Evolutionary conservation across 2,888 invertebrate species (phyloP), one percentile per base, ranked within the genome.

Genomic region (Heteromurus nitidus): DNA sequence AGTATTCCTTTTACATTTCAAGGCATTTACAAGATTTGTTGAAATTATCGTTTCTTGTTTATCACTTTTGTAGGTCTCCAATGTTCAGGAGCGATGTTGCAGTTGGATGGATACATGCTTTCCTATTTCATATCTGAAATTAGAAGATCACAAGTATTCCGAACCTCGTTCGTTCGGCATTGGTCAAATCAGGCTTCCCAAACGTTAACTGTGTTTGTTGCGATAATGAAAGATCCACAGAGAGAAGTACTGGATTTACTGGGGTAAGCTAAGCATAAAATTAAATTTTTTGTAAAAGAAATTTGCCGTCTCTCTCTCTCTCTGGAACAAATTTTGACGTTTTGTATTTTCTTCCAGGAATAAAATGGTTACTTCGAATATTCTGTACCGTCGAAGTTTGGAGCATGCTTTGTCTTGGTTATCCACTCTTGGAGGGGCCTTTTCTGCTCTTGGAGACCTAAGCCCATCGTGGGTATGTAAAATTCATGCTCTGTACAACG

Each of bases 341-440:
- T 36, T 53, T 28, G 18, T 42, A 24, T 72, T 70, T 50, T 50
- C n/a, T 74, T 82, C 24, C 42, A 86, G 85, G 24, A 86, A 82
- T 68, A 62, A 67, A 44, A 82, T 86, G 22, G 60, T 80, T 1
- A 82, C 72, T 22, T 72, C 70, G 13, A 80, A 73, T 26, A 58
- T 86, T 36, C 58, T 75, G 13, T 81, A 77, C 22, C 81, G 81
- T 47, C 44, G 80, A 47, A 95, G 96, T 90, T 90, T 95, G 87
- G 96, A 96, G 87, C 92, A 94, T 90, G 92, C 95, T 30, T 93
- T 98, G 91, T 96, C 97, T 20, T 97, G 97, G 96, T 90, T 99
- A 26, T 98, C 98, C 22, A 98, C 99, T 0, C 91, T 99, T 18
- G 99, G 98, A 1, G 98, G 98, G 62, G 98, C 97, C 0, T 98